Base-by-base conservation (phyloP, 2,888 invertebrate species). In the Dysmachus trigonus region DNA sequence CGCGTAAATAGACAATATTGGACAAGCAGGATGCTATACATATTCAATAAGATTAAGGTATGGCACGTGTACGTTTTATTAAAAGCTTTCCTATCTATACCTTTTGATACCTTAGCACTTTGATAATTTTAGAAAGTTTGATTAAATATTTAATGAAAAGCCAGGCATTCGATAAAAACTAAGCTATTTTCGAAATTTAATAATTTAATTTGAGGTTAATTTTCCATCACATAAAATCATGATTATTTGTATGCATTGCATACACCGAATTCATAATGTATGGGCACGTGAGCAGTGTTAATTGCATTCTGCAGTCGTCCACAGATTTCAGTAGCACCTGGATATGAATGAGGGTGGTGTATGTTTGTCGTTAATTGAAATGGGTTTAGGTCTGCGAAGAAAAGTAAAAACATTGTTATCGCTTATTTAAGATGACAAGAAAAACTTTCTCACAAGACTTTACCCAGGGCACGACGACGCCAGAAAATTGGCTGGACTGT, bases 351-450 rank as follows among this genome's bases (percentile, higher is more conserved):
- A 62, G 10, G 8, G 18, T 8, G 22, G 13, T 73, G 30, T 73
- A 2, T 73, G 73, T 73, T 73, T 73, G 35, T 33, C 15, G 31
- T 51, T 81, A 81, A 53, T 53, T 81, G 62, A 53, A 81, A 81
- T 53, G 33, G 51, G 47, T 53, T 53, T 31, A 62, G 47, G 47
- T 27, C 38, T 77, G 30, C 7, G 73, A 77, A n/a, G 30, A 73
- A 77, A 77, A 47, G 47, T 47, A 18, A 22, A 22, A 77, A 47
- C 47, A 35, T 47, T 18, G 77, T 77, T 77, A 77, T 77, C 47
- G 77, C 47, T 77, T 81, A 62, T 81, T 81, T 62, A 62, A 53
- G 81, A 81, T 22, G 31, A 81, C 81, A 81, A 30, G 33, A 18
- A 81, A 53, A 81, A 62, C 13, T 81, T 53, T 81, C 51, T 10